Percentiles rank a stretch among this genome's conserved stretches.
Conservation (phyloP, 1,140 invertebrate species). For the Teleogryllus occipitalis region DNA sequence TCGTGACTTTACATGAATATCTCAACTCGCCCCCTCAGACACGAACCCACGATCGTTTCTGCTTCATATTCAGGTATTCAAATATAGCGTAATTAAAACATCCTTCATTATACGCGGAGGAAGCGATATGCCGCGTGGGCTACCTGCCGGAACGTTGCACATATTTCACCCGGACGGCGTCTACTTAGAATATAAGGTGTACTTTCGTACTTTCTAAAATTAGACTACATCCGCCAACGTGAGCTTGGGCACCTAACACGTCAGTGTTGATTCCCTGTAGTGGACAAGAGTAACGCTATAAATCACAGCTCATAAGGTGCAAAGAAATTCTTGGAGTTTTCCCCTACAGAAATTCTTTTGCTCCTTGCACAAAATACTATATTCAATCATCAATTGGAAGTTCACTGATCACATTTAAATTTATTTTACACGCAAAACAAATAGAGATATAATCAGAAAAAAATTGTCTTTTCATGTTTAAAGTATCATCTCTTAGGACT, state of each 20-base stretch:
- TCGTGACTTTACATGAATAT: slow-evolving; percentile 5
- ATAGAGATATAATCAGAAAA: too few species aligned
- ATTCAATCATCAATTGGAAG: too few species aligned
- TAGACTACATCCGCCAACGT: too few species aligned
- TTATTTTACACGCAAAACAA: too few species aligned
- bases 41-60: neutral
- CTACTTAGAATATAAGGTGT: neutral
- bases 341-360: neutral
- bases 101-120: neutral
- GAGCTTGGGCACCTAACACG: too few species aligned
- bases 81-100: neutral
- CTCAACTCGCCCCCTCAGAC: neutral
- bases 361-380: too few species aligned
- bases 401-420: too few species aligned
- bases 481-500: too few species aligned
- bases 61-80: slow-evolving; percentile 4
- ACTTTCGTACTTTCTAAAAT: neutral
- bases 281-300: neutral
- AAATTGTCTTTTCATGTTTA: too few species aligned
- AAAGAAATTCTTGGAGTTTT: neutral
- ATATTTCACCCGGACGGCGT: neutral
- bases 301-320: neutral
- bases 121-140: neutral
- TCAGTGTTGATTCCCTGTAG: neutral
- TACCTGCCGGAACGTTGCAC: neutral